A percentile compares a stretch with the other conserved stretches of the same genome.
Conservation (phyloP, 1,140 invertebrate genomes). For the Cataglyphis hispanica region DNA sequence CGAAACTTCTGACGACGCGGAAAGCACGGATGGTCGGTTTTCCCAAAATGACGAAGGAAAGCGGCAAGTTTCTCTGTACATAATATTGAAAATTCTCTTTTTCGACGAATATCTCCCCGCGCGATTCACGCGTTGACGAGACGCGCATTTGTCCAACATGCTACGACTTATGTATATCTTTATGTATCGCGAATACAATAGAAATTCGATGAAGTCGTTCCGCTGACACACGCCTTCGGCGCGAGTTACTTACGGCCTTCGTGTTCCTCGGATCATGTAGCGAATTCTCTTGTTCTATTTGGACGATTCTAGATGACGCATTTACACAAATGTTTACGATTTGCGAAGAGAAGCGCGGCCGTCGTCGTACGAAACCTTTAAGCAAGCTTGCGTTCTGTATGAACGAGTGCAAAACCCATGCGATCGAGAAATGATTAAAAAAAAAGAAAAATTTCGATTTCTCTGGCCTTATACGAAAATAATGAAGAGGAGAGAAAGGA, state of each 20-base stretch:
- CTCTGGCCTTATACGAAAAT: slow-evolving; percentile 56
- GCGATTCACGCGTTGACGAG: slow-evolving; percentile 33
- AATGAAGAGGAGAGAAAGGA: neutral
- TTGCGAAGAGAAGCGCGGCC: neutral
- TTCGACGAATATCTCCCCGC: slow-evolving; percentile 25
- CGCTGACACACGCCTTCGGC: slow-evolving; percentile 30
- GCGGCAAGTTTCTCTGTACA: slow-evolving; percentile 8
- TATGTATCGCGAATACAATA: slow-evolving; percentile 23
- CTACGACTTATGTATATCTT: slow-evolving; percentile 8
- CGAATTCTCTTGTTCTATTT: slow-evolving; percentile 25
- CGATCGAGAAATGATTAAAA: slow-evolving; percentile 12
- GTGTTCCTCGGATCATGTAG: slow-evolving; percentile 58
- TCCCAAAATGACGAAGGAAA: neutral
- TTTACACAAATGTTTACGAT: slow-evolving; percentile 7
- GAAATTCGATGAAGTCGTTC: slow-evolving; percentile 35
- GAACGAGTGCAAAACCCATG: slow-evolving; percentile 5
- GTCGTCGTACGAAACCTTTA: neutral
- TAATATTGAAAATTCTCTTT: slow-evolving; percentile 36
- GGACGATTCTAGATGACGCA: neutral
- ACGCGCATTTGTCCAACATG: slow-evolving; percentile 13
- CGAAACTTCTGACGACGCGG: slow-evolving; percentile 28
- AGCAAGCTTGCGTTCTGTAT: neutral
- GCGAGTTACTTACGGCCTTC: slow-evolving; percentile 61
- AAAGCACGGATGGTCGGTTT: slow-evolving; percentile 19
- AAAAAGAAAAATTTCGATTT: slow-evolving; percentile 34